These are phyloP conservation scores for Morone chrysops DNA, from an alignment of 2,113 vertebrate genomes.

Conservation along the genomic window DNA sequence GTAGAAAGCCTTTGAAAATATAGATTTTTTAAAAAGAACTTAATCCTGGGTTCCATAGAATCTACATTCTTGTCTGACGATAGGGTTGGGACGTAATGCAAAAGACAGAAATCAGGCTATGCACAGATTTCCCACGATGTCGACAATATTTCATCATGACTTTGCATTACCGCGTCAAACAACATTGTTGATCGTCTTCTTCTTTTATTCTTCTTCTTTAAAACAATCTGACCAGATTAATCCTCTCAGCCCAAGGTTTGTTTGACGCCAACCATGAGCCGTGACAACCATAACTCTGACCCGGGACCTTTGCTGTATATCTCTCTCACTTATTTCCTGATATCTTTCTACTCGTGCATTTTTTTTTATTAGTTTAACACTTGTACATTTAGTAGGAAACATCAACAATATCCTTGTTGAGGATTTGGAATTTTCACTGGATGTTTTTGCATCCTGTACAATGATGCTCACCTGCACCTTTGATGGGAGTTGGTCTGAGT, in stretches of 20 bases:
- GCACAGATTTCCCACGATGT: neutral
- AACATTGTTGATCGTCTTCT: neutral
- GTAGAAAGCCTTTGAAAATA: too few relatives aligned
- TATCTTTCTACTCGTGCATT: too few relatives aligned
- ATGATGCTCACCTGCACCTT: conserved; percentile 1
- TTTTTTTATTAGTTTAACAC: too few relatives aligned
- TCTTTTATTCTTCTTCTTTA: neutral
- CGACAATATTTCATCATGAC: neutral
- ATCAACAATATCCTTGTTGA: neutral
- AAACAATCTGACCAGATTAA: neutral
- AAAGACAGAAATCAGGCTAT: neutral
- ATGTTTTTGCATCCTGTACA: conserved; percentile 44
- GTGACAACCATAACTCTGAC: neutral
- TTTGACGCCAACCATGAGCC: too few relatives aligned
- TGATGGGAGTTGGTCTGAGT: conserved; percentile 25
- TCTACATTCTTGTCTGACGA: neutral
- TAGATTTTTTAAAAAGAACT: neutral
- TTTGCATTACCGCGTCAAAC: neutral
- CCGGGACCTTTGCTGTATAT: neutral
- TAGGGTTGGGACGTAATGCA: neutral
- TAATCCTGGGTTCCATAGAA: neutral
- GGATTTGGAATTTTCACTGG: neutral
- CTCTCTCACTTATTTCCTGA: too few relatives aligned
- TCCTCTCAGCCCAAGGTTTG: neutral
- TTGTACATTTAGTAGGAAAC: neutral